Evolutionary conservation across 2,113 vertebrate genomes (phyloP).

Genomic region (Malurus melanocephalus): DNA sequence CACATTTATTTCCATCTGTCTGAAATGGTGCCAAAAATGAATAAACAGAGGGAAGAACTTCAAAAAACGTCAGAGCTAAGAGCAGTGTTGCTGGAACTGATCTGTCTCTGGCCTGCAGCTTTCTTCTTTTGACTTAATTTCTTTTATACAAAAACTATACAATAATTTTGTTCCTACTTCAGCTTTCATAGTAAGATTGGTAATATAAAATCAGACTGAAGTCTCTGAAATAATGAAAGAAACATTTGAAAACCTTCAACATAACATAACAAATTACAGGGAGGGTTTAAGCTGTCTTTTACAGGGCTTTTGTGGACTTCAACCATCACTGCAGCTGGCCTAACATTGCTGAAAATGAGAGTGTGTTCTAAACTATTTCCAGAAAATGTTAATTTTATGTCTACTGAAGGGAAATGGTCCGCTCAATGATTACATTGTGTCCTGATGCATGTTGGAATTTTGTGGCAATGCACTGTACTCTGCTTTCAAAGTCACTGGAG

Average conservation of each 20-base stretch:
- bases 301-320: neutral
- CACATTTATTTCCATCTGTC: neutral
- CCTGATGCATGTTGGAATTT: neutral
- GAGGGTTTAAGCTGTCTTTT: neutral
- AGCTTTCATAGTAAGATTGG: neutral
- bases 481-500: neutral
- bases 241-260: neutral
- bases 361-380: neutral
- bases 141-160: neutral
- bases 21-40: neutral
- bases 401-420: neutral
- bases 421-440: neutral
- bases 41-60: neutral
- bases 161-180: neutral
- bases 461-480: accelerated
- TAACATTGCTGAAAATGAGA: neutral
- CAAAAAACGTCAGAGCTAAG: neutral
- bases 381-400: neutral
- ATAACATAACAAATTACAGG: neutral
- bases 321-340: neutral
- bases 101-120: neutral
- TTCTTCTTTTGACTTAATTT: neutral
- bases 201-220: neutral
- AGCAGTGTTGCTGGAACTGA: neutral
- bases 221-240: neutral